phyloP scores from a whole-genome alignment of 1,140 invertebrate species.

The Aphaenogaster rudis region DNA sequence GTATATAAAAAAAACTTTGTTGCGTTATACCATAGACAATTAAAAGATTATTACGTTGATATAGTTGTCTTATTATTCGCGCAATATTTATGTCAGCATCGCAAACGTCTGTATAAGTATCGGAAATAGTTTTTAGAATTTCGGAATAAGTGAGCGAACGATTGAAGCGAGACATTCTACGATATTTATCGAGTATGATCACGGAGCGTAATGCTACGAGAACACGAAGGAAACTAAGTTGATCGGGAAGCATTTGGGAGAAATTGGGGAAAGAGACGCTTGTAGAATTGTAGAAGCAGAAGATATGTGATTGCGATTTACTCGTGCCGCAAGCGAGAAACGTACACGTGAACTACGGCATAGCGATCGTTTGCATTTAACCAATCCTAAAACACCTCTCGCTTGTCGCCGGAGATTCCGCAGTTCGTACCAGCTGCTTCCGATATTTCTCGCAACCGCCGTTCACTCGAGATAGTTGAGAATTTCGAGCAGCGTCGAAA shows the following conservation, averaged over 20 bases:
- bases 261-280: conserved; percentile 22
- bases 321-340: conserved; percentile 28
- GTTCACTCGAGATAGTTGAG: conserved; percentile 36
- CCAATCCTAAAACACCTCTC: conserved; percentile 30
- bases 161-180: background rate
- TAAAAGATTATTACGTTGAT: background rate
- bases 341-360: conserved; percentile 9
- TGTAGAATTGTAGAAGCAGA: background rate
- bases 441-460: conserved; percentile 38
- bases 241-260: background rate
- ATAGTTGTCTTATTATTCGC: too few relatives aligned
- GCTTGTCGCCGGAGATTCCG: conserved; percentile 47
- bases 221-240: background rate
- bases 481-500: conserved; percentile 35
- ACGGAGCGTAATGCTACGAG: background rate
- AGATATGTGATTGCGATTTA: conserved; percentile 32
- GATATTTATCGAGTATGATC: background rate
- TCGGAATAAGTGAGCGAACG: background rate
- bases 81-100: background rate
- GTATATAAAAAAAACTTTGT: background rate
- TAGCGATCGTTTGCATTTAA: conserved; percentile 43
- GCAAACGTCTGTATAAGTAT: background rate
- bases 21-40: background rate
- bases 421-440: conserved; percentile 34
- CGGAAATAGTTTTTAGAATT: background rate